Evolutionary conservation across 1,140 invertebrate genomes (phyloP).

Genomic region (Aphelenchoides besseyi): DNA sequence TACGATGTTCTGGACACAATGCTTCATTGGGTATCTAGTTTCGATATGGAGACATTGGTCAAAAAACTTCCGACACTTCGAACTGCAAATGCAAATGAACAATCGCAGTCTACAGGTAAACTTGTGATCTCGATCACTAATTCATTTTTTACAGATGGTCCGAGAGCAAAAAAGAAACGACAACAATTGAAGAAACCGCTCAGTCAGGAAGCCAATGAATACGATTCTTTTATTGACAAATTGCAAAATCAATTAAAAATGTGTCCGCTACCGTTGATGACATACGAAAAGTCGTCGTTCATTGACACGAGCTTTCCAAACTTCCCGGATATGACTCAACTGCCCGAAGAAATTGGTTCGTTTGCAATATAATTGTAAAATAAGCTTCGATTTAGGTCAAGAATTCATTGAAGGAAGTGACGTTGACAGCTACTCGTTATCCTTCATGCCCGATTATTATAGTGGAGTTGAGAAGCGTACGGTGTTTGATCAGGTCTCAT

Average conservation of each 20-base stretch:
- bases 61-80: constrained; percentile 16
- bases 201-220: constrained; percentile 41
- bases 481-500: constrained; percentile 4
- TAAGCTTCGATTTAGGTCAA: constrained; percentile 18
- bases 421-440: constrained; percentile 22
- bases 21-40: constrained; percentile 20
- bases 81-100: background rate
- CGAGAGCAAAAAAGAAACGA: constrained; percentile 51
- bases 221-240: constrained; percentile 41
- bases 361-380: background rate
- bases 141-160: constrained; percentile 22
- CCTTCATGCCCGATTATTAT: constrained; percentile 52
- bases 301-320: constrained; percentile 37
- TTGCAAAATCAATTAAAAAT: constrained; percentile 41
- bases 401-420: constrained; percentile 29
- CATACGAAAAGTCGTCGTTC: constrained; percentile 16
- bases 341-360: constrained; percentile 33
- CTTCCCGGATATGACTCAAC: constrained; percentile 32
- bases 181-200: constrained; percentile 62
- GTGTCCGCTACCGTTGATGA: background rate
- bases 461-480: constrained; percentile 32
- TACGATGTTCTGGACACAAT: constrained; percentile 42
- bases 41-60: constrained; percentile 12
- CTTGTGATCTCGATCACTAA: constrained; percentile 4
- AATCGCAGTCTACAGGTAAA: constrained; percentile 7